Percentiles rank a stretch among this genome's conserved stretches.
Evolutionary conservation across 1,140 invertebrate genomes (phyloP).

Genomic region (Rhyzopertha dominica): DNA sequence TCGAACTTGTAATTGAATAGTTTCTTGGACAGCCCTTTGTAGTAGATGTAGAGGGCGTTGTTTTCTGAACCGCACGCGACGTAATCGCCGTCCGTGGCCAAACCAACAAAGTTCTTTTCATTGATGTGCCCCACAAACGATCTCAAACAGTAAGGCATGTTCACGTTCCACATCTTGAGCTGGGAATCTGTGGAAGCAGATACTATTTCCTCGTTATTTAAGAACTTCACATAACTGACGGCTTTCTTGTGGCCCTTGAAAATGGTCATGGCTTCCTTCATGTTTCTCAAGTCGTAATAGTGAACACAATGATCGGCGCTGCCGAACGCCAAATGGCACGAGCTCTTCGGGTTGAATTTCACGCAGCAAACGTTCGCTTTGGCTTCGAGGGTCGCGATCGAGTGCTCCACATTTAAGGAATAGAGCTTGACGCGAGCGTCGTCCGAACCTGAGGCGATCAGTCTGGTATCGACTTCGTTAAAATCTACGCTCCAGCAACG

Average conservation of each 20-base stretch:
- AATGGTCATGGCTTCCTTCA: slow-evolving; percentile 74
- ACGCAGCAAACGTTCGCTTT: slow-evolving; percentile 96
- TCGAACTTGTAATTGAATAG: slow-evolving; percentile 88
- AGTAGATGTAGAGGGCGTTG: slow-evolving; percentile 91
- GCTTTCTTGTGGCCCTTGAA: slow-evolving; percentile 93
- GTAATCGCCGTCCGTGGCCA: slow-evolving; percentile 93
- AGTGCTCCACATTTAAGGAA: slow-evolving; percentile 83
- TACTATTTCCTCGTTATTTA: slow-evolving; percentile 84
- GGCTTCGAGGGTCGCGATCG: slow-evolving; percentile 80
- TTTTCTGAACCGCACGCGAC: slow-evolving; percentile 95
- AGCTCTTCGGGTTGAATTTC: slow-evolving; percentile 88
- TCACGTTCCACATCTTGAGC: slow-evolving; percentile 89
- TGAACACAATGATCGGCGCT: slow-evolving; percentile 96
- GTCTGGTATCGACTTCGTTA: slow-evolving; percentile 83
- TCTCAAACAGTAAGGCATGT: slow-evolving; percentile 70
- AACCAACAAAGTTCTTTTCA: slow-evolving; percentile 95
- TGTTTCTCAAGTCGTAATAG: slow-evolving; percentile 90
- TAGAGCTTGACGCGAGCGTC: slow-evolving; percentile 93
- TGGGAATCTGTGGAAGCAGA: slow-evolving; percentile 95
- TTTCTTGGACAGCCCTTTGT: slow-evolving; percentile 84
- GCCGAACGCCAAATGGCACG: slow-evolving; percentile 85
- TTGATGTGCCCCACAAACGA: slow-evolving; percentile 93
- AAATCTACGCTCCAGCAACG: slow-evolving; percentile 97
- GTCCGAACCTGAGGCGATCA: slow-evolving; percentile 92
- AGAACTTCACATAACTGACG: slow-evolving; percentile 94